A percentile compares a stretch with the other conserved stretches of the same genome.
These are phyloP conservation scores for Ascidia mentula DNA, from an alignment of 23 tunicate genomes.

Conservation along the genomic window DNA sequence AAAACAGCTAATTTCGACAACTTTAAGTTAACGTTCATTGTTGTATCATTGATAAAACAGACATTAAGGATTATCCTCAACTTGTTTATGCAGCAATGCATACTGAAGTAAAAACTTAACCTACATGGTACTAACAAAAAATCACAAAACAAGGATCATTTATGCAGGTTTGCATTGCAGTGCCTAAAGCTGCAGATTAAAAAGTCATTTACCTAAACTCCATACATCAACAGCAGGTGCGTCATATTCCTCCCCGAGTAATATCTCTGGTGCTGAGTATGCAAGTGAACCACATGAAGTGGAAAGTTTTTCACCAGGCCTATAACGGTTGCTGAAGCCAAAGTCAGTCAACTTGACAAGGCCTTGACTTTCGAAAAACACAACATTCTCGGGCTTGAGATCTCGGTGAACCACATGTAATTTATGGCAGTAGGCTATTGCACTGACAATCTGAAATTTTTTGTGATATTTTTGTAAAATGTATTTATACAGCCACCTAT, in stretches of 20 bases:
- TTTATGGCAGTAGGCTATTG: conserved; percentile 94
- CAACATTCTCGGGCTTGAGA: conserved; percentile 97
- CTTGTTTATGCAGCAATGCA: too few relatives aligned
- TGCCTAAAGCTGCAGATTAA: too few relatives aligned
- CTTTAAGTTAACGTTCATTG: too few relatives aligned
- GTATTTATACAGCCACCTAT: too few relatives aligned
- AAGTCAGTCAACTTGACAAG: conserved; percentile 96
- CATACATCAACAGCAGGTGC: conserved; percentile 99
- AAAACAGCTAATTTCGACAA: too few relatives aligned
- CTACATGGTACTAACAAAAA: too few relatives aligned
- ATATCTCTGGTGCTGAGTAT: conserved; percentile 97
- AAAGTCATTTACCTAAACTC: conserved; percentile 94
- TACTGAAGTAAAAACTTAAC: too few relatives aligned
- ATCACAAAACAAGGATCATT: too few relatives aligned
- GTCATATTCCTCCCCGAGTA: conserved; percentile 98
- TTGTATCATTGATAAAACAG: too few relatives aligned
- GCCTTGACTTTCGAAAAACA: conserved; percentile 88
- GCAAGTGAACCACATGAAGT: conserved; percentile 99
- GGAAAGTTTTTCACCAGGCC: conserved; percentile 83
- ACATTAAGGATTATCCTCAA: too few relatives aligned
- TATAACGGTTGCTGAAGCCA: conserved; percentile 87
- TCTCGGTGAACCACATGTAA: conserved; percentile 97
- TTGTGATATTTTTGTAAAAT: too few relatives aligned
- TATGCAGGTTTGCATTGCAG: too few relatives aligned
- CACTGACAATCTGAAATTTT: conserved; percentile 88